phyloP scores from a whole-genome alignment of 37 sponge, comb jelly and placozoan genomes.

The Cliona cf. orientalis region DNA sequence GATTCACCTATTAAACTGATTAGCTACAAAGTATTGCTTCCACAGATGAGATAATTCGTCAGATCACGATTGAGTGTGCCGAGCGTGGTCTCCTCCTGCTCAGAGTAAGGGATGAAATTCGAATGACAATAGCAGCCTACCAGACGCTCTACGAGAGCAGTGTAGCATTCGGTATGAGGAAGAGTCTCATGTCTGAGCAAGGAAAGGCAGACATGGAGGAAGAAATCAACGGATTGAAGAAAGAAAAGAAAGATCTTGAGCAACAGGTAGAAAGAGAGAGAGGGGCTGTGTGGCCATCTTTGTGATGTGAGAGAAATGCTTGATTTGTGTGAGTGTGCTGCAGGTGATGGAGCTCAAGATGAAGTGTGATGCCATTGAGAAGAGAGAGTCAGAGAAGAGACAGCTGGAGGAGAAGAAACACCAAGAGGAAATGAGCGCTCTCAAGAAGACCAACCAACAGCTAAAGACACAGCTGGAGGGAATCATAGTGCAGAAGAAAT shows the following conservation, averaged over 20 bases:
- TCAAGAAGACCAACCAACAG: conserved; percentile 96
- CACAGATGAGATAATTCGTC: conserved; percentile 95
- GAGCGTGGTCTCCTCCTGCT: conserved; percentile 95
- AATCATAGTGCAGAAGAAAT: too few species aligned
- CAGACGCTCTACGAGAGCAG: conserved; percentile 99
- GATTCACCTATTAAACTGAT: not conserved
- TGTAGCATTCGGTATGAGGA: conserved; percentile 98
- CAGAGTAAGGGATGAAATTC: conserved; percentile 96
- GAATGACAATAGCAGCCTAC: conserved; percentile 99
- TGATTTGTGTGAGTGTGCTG: not conserved
- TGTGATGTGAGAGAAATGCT: not conserved
- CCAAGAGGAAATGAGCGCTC: conserved; percentile 90
- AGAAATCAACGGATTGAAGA: conserved; percentile 66
- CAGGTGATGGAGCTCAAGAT: conserved; percentile 86
- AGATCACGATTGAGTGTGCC: conserved; percentile 96
- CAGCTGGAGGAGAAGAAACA: conserved; percentile 96
- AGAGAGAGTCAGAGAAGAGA: conserved; percentile 92
- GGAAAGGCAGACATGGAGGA: conserved; percentile 95
- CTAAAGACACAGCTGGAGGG: conserved; percentile 86
- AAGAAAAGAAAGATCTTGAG: conserved; percentile 87
- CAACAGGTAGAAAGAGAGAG: conserved; percentile 41
- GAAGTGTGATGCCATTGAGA: conserved; percentile 97
- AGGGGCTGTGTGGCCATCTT: not conserved
- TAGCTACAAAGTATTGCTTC: not conserved
- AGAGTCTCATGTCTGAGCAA: conserved; percentile 97